Evolutionary conservation across 2,888 invertebrate genomes (phyloP).

Genomic region (Thalpophila matura): DNA sequence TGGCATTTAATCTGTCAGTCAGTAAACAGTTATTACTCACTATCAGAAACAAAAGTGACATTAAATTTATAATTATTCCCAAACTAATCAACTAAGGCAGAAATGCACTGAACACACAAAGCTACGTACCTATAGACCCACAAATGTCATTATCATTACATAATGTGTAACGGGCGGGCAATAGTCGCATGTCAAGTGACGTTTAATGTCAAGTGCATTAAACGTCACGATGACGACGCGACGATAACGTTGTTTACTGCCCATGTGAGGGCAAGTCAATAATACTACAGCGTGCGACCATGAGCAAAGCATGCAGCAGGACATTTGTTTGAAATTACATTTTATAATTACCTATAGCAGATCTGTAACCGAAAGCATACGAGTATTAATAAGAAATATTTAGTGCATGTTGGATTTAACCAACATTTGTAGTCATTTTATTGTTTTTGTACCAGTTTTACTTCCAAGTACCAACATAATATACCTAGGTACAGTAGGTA

Average conservation of each 20-base stretch:
- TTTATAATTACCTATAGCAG: not conserved
- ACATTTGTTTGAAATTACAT: not conserved
- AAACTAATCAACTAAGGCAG: slow-evolving; percentile 10
- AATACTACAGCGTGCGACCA: slow-evolving; percentile 44
- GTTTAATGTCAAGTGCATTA: slow-evolving; percentile 67
- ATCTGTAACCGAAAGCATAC: too few species aligned
- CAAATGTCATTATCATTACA: slow-evolving; percentile 52
- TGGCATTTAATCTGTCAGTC: not conserved
- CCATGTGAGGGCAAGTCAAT: slow-evolving; percentile 58
- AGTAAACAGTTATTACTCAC: not conserved
- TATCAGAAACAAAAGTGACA: too few species aligned
- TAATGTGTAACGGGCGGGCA: slow-evolving; percentile 31
- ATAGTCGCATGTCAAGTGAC: slow-evolving; percentile 62
- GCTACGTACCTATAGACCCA: slow-evolving; percentile 9
- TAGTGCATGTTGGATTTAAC: too few species aligned
- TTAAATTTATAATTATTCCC: not conserved
- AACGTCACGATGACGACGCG: slow-evolving; percentile 66
- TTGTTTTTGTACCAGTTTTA: too few species aligned
- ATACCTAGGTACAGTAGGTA: too few species aligned
- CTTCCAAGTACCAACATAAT: too few species aligned
- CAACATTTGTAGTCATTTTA: too few species aligned
- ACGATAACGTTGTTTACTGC: slow-evolving; percentile 74
- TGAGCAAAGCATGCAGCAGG: not conserved
- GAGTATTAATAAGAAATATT: too few species aligned
- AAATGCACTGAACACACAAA: slow-evolving; percentile 7